These are phyloP conservation scores for Python bivittatus DNA, from an alignment of 2,113 vertebrate genomes.

Conservation along the genomic window DNA sequence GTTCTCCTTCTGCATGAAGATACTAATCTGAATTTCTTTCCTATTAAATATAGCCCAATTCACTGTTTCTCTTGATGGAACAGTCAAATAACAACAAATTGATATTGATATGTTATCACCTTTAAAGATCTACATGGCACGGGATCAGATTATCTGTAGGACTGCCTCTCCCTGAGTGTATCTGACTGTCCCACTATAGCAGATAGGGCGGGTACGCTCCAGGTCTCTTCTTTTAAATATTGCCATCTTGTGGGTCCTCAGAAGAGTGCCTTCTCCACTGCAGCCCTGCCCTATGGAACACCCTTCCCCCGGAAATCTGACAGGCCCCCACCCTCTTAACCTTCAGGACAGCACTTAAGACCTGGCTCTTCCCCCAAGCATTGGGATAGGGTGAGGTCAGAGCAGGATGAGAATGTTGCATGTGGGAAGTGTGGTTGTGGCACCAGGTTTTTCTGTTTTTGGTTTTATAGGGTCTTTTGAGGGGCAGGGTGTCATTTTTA, in stretches of 20 bases:
- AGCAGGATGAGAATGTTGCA: not conserved
- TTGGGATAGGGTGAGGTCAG: not conserved
- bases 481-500: not conserved
- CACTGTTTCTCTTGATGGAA: not conserved
- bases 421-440: not conserved
- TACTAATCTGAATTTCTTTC: not conserved
- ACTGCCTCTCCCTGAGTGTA: not conserved
- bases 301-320: not conserved
- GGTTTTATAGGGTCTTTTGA: not conserved
- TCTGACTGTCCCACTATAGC: not conserved
- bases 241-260: not conserved
- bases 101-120: not conserved
- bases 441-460: not conserved
- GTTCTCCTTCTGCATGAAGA: not conserved
- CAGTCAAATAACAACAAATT: not conserved
- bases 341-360: not conserved
- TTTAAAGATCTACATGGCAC: not conserved
- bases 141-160: not conserved
- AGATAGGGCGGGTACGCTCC: not conserved
- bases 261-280: not conserved
- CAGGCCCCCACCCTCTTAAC: not conserved
- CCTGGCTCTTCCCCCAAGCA: not conserved
- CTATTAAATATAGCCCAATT: not conserved
- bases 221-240: too few relatives aligned
- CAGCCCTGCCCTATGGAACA: not conserved